Conservation (phyloP, 2,113 vertebrate species). For the Agelaius tricolor region DNA sequence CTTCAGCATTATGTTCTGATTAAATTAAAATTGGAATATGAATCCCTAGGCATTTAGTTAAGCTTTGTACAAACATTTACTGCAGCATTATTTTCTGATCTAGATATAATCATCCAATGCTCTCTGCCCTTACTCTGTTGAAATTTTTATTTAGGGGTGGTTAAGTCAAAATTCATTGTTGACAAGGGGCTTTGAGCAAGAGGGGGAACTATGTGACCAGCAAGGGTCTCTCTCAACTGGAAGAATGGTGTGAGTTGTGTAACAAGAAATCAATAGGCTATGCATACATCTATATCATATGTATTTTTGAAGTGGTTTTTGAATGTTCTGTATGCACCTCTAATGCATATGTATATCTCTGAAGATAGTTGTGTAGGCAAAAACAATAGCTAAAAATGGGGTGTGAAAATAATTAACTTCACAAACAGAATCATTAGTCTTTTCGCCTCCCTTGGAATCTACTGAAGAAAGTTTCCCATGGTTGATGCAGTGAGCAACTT, state of each 20-base stretch:
- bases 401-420: not conserved
- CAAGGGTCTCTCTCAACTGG: not conserved
- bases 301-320: not conserved
- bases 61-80: not conserved
- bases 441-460: not conserved
- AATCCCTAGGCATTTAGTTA: not conserved
- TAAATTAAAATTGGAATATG: slow-evolving; percentile 5
- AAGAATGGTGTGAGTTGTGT: not conserved
- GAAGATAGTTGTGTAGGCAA: not conserved
- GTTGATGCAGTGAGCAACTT: not conserved
- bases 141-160: not conserved
- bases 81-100: not conserved
- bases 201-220: not conserved
- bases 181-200: not conserved
- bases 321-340: not conserved
- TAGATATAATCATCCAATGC: not conserved
- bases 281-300: not conserved
- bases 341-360: not conserved
- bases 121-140: not conserved
- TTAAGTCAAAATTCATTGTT: not conserved
- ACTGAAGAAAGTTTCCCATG: not conserved
- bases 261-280: not conserved
- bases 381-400: not conserved
- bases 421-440: not conserved
- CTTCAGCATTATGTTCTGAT: not conserved